Evolutionary conservation across 2,888 invertebrate species (phyloP), one percentile per base, ranked within the genome.

Genomic region (Dione vanillae): DNA sequence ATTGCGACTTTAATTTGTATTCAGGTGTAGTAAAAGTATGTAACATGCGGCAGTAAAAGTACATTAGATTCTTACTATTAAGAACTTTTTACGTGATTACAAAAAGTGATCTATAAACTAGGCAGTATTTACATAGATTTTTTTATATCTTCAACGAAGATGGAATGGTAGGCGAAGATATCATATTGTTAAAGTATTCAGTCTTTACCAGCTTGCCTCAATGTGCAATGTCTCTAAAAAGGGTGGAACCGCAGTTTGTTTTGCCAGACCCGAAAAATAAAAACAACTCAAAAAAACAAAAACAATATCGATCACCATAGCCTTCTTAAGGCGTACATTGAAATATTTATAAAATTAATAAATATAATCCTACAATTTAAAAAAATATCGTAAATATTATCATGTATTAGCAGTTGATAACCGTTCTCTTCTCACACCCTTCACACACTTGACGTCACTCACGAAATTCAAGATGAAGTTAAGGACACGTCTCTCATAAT

Each of bases 1-100:
- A 71, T 40, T 69, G 73, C 77, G 77, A 75, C 73, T 80, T 78
- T 78, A 77, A 82, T 86, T 75, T 77, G 80, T 80, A 84, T 83
- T 82, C 82, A 58, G 71, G 72, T 72, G 45, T 47, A 75, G 70
- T 72, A 69, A 56, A 78, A 76, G 82, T 81, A 79, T 80, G 77
- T 78, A 85, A 84, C 76, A 79, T 70, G 71, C 78, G 76, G 78
- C 69, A 81, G 76, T 78, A 72, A 77, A 75, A 80, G 76, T 77
- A 70, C 75, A 75, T 64, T 70, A 59, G 59, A 5, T 5, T 27
- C 5, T 0, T 16, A 45, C n/a, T 20, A 45, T 45, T 61, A 35
- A 45, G 27, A 45, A 45, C 27, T 56, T 56, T 16, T 37, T 16
- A 37, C 11, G 54, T 56, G 11, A 5, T 27, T 16, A 14, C 41